phyloP scores from a whole-genome alignment of 1,140 invertebrate genomes.

The Drosophila baimaii region DNA sequence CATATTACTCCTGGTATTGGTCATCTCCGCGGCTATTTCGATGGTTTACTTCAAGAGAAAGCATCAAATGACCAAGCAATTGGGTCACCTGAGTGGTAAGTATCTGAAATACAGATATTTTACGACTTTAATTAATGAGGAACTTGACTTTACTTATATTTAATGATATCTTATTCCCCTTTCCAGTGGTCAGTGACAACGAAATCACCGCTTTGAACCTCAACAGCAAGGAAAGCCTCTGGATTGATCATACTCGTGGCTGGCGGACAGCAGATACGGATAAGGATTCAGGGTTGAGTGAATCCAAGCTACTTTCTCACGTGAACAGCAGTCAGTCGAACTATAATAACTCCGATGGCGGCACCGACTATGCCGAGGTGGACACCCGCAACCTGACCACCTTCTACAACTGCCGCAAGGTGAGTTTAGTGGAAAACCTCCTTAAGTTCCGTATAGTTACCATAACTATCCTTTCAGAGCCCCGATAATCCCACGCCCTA shows the following conservation, averaged over 20 bases:
- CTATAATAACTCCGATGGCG: slow-evolving; percentile 85
- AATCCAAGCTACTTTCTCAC: slow-evolving; percentile 88
- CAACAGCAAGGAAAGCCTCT: slow-evolving; percentile 89
- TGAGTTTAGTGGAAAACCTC: background rate
- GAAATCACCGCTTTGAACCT: slow-evolving; percentile 88
- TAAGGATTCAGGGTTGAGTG: slow-evolving; percentile 86
- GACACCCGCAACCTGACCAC: slow-evolving; percentile 90
- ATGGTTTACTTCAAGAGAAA: slow-evolving; percentile 87
- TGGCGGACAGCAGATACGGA: slow-evolving; percentile 89
- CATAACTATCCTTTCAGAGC: slow-evolving; percentile 81
- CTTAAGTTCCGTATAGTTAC: background rate
- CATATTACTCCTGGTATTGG: slow-evolving; percentile 86
- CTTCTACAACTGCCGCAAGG: slow-evolving; percentile 89
- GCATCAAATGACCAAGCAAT: slow-evolving; percentile 87
- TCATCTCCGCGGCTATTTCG: slow-evolving; percentile 88
- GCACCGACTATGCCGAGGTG: slow-evolving; percentile 91
- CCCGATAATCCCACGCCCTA: slow-evolving; percentile 91
- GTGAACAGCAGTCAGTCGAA: slow-evolving; percentile 85
- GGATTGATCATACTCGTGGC: slow-evolving; percentile 88
- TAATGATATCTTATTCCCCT: background rate
- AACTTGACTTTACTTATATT: background rate
- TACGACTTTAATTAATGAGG: background rate
- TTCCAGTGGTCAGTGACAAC: slow-evolving; percentile 86
- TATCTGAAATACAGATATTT: background rate
- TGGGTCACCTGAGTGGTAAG: slow-evolving; percentile 86